Evolutionary conservation across 2,797 vertebrate species (phyloP), one percentile per base, ranked within the genome.

Genomic region (Danio tinwini): DNA sequence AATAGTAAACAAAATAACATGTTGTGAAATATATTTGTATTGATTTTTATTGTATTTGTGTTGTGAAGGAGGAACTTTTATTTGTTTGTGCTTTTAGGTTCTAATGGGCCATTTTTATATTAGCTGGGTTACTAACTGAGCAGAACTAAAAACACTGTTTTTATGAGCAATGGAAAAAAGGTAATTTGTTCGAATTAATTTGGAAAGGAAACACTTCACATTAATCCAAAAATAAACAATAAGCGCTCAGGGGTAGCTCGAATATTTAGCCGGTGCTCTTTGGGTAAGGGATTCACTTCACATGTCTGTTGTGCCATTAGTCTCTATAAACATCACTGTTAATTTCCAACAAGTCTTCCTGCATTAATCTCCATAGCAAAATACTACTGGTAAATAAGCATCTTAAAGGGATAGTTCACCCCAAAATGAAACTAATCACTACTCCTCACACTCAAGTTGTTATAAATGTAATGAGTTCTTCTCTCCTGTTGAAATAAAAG

Each of bases 251-350:
- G n/a, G n/a, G n/a, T n/a, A n/a, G n/a, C n/a, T n/a, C n/a, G n/a
- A n/a, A n/a, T n/a, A n/a, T n/a, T n/a, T n/a, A n/a, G n/a, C n/a
- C n/a, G n/a, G n/a, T n/a, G n/a, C n/a, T n/a, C n/a, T n/a, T n/a
- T n/a, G n/a, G n/a, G 86, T 87, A 93, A 93, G 92, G 92, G 90
- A 90, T 89, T 93, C 42, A 45, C 14, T 50, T 75, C 39, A 55
- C 58, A 40, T 68, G 40, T 53, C 52, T 55, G 39, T 49, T 39
- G 59, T 74, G 29, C 21, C 17, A 64, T 7, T 39, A 61, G 37
- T 53, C 52, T 58, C 19, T 21, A 63, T 44, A 21, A 29, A 39
- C 4, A 6, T 42, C 64, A 49, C 47, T 78, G 47, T 47, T 52
- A 7, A 68, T 68, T 50, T 47, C 65, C 65, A n/a, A 29, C 9